Conservation (phyloP, 2,888 invertebrate genomes). For the Drosophila falleni region DNA sequence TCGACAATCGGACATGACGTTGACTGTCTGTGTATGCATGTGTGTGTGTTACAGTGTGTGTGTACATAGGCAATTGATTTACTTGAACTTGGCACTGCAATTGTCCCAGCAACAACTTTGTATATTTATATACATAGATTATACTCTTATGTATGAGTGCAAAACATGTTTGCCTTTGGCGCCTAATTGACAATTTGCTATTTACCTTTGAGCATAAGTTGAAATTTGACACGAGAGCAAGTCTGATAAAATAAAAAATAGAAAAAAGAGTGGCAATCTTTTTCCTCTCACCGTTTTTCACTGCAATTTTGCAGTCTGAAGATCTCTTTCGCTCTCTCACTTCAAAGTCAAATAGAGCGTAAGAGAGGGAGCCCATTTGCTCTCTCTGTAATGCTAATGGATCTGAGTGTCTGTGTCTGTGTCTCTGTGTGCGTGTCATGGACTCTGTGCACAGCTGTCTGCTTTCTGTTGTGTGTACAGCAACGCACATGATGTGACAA, state of each 20-base stretch:
- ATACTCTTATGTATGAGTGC: constrained; percentile 7
- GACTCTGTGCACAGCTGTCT: constrained; percentile 20
- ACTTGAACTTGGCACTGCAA: constrained; percentile 75
- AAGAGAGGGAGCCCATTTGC: not conserved
- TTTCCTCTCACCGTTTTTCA: constrained; percentile 1
- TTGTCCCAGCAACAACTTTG: constrained; percentile 38
- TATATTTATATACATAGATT: constrained; percentile 10
- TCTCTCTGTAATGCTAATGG: constrained; percentile 20
- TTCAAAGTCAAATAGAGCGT: not conserved
- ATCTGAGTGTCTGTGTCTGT: not conserved
- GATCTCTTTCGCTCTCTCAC: constrained; percentile 24
- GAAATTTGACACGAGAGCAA: constrained; percentile 25
- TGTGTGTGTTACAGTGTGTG: constrained; percentile 18
- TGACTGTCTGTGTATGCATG: constrained; percentile 27
- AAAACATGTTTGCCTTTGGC: constrained; percentile 60
- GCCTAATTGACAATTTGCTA: constrained; percentile 41
- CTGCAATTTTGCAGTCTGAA: constrained; percentile 14
- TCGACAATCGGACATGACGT: constrained; percentile 45
- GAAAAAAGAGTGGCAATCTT: not conserved
- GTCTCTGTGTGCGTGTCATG: not conserved
- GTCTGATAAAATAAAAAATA: not conserved
- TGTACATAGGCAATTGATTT: constrained; percentile 61
- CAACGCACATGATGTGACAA: constrained; percentile 24
- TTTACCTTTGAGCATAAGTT: constrained; percentile 25
- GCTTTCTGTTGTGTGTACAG: constrained; percentile 41